Evolutionary conservation across 2,113 vertebrate genomes (phyloP).

Genomic region (Amia ocellicauda): DNA sequence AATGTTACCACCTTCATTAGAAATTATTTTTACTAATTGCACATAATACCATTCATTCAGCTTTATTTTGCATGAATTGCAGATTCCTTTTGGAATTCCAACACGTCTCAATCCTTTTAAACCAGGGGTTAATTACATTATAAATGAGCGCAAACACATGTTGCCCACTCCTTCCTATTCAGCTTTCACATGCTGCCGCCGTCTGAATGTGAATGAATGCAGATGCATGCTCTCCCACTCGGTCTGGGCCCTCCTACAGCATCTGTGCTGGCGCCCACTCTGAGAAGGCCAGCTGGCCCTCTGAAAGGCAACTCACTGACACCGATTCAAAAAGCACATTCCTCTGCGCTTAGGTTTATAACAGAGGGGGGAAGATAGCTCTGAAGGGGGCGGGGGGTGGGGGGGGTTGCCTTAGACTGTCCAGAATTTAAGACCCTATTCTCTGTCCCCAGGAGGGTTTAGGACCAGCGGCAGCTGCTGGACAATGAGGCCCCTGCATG

Average conservation of each 20-base stretch:
- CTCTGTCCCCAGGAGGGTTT: conserved; percentile 26
- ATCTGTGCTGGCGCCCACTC: conserved; percentile 31
- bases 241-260: conserved; percentile 22
- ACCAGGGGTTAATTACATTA: conserved; percentile 14
- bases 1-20: no score
- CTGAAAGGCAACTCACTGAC: conserved; percentile 46
- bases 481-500: conserved; percentile 43
- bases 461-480: conserved; percentile 38
- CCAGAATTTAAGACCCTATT: conserved; percentile 42
- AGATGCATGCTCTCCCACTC: conserved; percentile 6
- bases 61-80: no score
- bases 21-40: no score
- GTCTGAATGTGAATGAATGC: not conserved
- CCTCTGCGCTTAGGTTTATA: conserved; percentile 39
- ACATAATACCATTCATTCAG: no score
- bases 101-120: not conserved
- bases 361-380: conserved; percentile 23
- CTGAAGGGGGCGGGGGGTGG: conserved; percentile 14
- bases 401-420: conserved; percentile 18
- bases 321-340: conserved; percentile 51
- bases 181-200: conserved; percentile 20
- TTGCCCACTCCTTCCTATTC: not conserved
- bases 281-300: conserved; percentile 48
- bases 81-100: not conserved
- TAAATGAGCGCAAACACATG: conserved; percentile 22